phyloP scores from a whole-genome alignment of 1,140 invertebrate genomes.

The Lordiphosa collinella region DNA sequence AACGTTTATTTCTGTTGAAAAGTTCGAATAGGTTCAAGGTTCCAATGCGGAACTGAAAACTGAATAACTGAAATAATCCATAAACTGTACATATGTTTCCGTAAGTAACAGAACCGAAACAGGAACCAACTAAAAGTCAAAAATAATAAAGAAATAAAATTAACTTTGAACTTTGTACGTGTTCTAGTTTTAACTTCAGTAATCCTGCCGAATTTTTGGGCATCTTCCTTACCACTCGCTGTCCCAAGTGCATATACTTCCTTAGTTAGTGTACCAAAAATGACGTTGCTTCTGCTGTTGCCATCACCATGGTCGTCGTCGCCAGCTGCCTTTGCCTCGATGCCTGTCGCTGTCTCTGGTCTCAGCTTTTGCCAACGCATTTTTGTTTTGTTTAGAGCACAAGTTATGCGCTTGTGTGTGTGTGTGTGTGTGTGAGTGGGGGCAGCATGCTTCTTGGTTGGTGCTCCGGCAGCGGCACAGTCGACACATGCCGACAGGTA shows the following conservation, averaged over 20 bases:
- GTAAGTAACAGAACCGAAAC: too few relatives aligned
- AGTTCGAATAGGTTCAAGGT: too few relatives aligned
- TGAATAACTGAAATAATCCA: too few relatives aligned
- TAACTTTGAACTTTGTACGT: too few relatives aligned
- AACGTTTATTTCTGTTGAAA: too few relatives aligned
- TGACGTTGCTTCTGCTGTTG: conserved; percentile 71
- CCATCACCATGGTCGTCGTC: conserved; percentile 48
- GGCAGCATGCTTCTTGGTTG: conserved; percentile 57
- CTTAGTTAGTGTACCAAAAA: conserved; percentile 24
- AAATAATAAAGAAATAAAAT: too few relatives aligned
- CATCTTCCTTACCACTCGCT: too few relatives aligned
- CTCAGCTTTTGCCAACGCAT: conserved; percentile 66
- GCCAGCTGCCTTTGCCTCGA: conserved; percentile 41
- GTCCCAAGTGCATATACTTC: neutral
- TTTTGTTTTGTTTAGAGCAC: conserved; percentile 75
- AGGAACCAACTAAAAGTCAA: too few relatives aligned
- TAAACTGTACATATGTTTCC: too few relatives aligned
- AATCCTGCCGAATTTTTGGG: neutral
- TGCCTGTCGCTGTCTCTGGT: conserved; percentile 13
- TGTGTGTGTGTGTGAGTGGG: conserved; percentile 14
- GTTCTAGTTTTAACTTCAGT: neutral
- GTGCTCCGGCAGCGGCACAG: conserved; percentile 20
- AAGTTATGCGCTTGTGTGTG: conserved; percentile 41
- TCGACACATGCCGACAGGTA: conserved; percentile 54
- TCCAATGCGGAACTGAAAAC: too few relatives aligned